Evolutionary conservation across 2,113 vertebrate genomes (phyloP).

Genomic region (Peromyscus californicus): DNA sequence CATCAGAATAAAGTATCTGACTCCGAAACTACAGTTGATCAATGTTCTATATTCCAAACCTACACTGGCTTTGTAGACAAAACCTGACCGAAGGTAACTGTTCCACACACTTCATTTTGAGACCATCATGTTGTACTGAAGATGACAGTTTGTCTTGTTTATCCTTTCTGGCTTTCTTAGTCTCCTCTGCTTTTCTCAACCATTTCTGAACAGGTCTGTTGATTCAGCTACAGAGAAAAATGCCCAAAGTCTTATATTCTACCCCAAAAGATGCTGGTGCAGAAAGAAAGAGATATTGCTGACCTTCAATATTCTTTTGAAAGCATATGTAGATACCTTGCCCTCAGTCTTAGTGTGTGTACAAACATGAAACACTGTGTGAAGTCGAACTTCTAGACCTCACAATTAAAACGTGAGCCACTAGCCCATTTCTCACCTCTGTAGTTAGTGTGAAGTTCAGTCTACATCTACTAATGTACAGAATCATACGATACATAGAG

Average conservation of each 20-base stretch:
- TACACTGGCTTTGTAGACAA: slow-evolving; percentile 5
- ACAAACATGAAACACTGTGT: not conserved
- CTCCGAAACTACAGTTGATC: slow-evolving; percentile 41
- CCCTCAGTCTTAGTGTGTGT: not conserved
- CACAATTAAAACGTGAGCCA: not conserved
- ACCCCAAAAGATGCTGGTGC: slow-evolving; percentile 3
- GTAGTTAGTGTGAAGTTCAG: not conserved
- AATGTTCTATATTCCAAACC: not conserved
- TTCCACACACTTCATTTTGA: not conserved
- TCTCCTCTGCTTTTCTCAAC: slow-evolving; percentile 4
- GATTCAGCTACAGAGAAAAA: slow-evolving; percentile 22
- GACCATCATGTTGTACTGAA: not conserved
- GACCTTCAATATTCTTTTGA: not conserved
- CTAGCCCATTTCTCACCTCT: not conserved
- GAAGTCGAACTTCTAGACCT: not conserved
- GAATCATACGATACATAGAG: not conserved
- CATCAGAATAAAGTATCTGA: slow-evolving; percentile 44
- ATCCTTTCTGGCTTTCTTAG: slow-evolving; percentile 1
- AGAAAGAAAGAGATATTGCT: not conserved
- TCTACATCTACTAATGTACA: not conserved
- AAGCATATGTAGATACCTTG: not conserved
- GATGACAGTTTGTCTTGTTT: not conserved
- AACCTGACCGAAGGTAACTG: slow-evolving; percentile 11
- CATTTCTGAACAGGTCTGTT: not conserved
- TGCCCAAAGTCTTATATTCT: not conserved